A percentile compares a stretch with the other conserved stretches of the same genome.
Conservation (phyloP, 2,113 vertebrate genomes). For the Eurypyga helias region DNA sequence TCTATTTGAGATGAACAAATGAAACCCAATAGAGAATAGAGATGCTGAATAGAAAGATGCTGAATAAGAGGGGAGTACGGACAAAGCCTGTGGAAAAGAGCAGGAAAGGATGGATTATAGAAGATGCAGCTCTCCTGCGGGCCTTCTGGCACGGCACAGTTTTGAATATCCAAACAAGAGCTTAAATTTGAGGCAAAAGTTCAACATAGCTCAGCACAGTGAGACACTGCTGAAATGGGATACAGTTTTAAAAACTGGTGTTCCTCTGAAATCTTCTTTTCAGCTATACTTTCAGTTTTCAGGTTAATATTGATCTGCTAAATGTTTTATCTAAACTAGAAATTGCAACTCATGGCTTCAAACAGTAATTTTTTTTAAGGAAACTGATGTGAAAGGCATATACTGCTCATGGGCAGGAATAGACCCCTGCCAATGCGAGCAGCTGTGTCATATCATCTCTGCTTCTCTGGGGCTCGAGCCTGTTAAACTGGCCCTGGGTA, state of each 20-base stretch:
- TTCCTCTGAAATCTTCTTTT: neutral
- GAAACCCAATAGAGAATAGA: too few species aligned
- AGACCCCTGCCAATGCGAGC: neutral
- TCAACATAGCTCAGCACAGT: neutral
- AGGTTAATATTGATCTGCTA: neutral
- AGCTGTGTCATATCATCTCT: neutral
- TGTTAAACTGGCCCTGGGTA: neutral
- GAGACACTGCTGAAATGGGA: neutral
- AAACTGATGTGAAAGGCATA: neutral
- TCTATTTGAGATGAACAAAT: neutral
- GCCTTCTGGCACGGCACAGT: neutral
- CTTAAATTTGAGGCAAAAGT: neutral
- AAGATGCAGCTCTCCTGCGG: neutral
- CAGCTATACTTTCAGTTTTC: neutral
- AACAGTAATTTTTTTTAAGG: neutral
- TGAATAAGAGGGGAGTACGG: neutral
- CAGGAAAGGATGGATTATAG: neutral
- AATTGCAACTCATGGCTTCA: neutral
- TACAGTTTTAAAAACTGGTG: neutral
- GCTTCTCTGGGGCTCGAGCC: neutral
- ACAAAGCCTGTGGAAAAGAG: neutral
- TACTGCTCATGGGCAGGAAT: neutral
- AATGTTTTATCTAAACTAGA: neutral
- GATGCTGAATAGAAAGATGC: neutral
- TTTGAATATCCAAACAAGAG: neutral